Evolutionary conservation across 2,113 vertebrate genomes (phyloP), one percentile per base, ranked within the genome.

Genomic region (Upupa epops): DNA sequence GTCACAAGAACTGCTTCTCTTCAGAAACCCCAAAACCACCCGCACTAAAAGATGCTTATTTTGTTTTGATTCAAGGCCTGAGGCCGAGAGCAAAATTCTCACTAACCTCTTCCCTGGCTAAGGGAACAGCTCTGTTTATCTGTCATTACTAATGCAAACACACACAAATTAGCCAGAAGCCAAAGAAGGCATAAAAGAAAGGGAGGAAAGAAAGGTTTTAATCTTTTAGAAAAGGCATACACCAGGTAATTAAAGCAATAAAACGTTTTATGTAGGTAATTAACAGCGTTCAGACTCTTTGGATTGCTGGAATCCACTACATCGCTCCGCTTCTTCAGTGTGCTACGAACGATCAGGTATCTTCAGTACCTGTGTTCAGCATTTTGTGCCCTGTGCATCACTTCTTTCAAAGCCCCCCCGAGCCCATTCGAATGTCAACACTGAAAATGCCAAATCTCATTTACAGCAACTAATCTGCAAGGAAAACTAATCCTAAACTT

Each of bases 371-470:
- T 42, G 84, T 3, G 1, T 86, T 69, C 84, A 78, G 24, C 1
- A 0, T 84, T 79, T 88, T 46, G 46, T 75, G 93, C 72, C 84
- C 55, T 25, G 10, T 42, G 22, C 54, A 58, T 65, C 8, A 2
- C 73, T 65, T 75, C 73, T 80, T 90, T 76, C 83, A 86, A 72
- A 86, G 63, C 31, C 78, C 82, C 31, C 77, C 69, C 55, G 59
- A 84, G 70, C 71, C 59, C 34, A 78, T 84, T 92, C 63, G 79
- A 37, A 31, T 83, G 84, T 45, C 59, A 87, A 85, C 90, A 87
- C 17, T 77, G 77, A 42, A 92, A 89, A 86, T 73, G 55, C 92
- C 86, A 93, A 65, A 85, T 73, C 59, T 93, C 63, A 88, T 69
- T 84, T 86, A 76, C 12, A 85, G 60, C 34, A 68, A 85, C 74